Conservation (phyloP, 2,797 vertebrate genomes). For the Cichlasoma orientale region DNA sequence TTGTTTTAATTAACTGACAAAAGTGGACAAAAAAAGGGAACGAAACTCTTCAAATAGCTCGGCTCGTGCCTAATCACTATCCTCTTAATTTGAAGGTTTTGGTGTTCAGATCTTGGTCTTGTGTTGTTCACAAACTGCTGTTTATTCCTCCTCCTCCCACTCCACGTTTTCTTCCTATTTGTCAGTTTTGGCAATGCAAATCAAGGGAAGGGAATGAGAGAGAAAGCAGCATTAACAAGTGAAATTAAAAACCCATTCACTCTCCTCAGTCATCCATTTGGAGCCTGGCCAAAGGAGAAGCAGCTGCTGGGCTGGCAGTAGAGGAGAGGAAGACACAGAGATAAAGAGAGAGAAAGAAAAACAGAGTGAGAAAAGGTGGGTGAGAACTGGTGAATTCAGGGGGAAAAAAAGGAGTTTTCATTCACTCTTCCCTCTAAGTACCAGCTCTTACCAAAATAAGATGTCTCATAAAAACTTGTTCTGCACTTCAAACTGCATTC, state of each 20-base stretch:
- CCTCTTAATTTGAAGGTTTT: constrained; percentile 50
- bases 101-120: constrained; percentile 26
- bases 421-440: constrained; percentile 7
- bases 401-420: neutral
- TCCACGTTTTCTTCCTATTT: constrained; percentile 23
- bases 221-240: constrained; percentile 62
- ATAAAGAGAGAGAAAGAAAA: neutral
- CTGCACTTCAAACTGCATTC: neutral
- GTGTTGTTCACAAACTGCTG: constrained; percentile 28
- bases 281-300: constrained; percentile 60
- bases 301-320: constrained; percentile 63
- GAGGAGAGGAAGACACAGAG: neutral
- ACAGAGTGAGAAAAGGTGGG: neutral
- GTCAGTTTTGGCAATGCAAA: constrained; percentile 31
- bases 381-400: neutral
- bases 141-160: constrained; percentile 20
- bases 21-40: constrained; percentile 13
- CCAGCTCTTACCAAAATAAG: constrained; percentile 20
- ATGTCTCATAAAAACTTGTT: constrained; percentile 1
- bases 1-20: constrained; percentile 51
- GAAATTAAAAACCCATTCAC: constrained; percentile 76
- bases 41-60: constrained; percentile 29
- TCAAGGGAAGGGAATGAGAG: constrained; percentile 29
- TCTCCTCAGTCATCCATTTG: constrained; percentile 66
- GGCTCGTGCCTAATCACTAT: constrained; percentile 39